Percentiles rank a stretch among this genome's conserved stretches.
phyloP scores from a whole-genome alignment of 2,888 invertebrate species.

The Spodoptera picta region DNA sequence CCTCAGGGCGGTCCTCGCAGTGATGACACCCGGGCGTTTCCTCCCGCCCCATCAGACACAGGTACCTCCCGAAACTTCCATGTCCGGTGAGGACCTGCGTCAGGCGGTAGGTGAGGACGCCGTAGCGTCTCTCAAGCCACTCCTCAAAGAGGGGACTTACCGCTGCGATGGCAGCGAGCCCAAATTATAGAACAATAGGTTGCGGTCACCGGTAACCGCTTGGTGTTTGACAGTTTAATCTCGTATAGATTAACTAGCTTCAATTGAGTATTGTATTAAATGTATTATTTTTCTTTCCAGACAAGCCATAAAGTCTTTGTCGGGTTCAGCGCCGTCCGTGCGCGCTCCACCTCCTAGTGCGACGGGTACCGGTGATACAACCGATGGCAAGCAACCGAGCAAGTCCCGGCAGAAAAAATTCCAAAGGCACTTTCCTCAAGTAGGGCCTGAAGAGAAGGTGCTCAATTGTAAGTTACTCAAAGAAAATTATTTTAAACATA shows the following conservation, averaged over 20 bases:
- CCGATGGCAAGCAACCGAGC: slow-evolving; percentile 88
- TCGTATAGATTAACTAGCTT: neutral
- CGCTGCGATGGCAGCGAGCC: too few relatives aligned
- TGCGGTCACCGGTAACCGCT: too few relatives aligned
- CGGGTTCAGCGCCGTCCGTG: slow-evolving; percentile 87
- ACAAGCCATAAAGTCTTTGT: slow-evolving; percentile 89
- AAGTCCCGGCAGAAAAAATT: slow-evolving; percentile 96
- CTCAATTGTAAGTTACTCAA: slow-evolving; percentile 92
- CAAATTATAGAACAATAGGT: too few relatives aligned
- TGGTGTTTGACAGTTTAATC: too few relatives aligned
- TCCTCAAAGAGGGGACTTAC: too few relatives aligned
- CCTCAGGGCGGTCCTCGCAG: too few relatives aligned
- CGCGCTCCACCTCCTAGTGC: slow-evolving; percentile 61
- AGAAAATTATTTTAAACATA: neutral
- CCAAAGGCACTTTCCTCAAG: slow-evolving; percentile 95
- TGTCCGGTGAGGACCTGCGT: too few relatives aligned
- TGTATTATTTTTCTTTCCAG: slow-evolving; percentile 66
- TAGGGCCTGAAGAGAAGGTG: slow-evolving; percentile 94
- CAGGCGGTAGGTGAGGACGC: too few relatives aligned
- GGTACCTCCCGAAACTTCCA: too few relatives aligned
- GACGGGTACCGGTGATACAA: slow-evolving; percentile 73
- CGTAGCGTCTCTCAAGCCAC: too few relatives aligned
- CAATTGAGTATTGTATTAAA: slow-evolving; percentile 10
- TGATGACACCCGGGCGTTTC: too few relatives aligned
- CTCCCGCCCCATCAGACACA: too few relatives aligned